Evolutionary conservation across 2,888 invertebrate species (phyloP).

Genomic region (Ischnus inquisitorius): DNA sequence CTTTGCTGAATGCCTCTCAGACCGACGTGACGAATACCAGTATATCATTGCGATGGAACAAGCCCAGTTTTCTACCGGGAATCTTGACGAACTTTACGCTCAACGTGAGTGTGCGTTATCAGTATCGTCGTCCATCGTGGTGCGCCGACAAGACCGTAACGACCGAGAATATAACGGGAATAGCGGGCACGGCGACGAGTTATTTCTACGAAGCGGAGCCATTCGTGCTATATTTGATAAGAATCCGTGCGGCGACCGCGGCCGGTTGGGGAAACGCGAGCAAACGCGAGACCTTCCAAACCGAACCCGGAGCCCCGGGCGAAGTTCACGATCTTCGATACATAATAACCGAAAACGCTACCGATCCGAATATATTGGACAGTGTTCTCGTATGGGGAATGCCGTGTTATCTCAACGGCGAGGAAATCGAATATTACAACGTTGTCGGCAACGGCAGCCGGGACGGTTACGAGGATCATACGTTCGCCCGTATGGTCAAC

Average conservation of each 20-base stretch:
- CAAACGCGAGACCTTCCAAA: slow-evolving; percentile 68
- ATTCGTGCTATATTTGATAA: slow-evolving; percentile 74
- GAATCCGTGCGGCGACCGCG: slow-evolving; percentile 77
- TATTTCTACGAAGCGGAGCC: slow-evolving; percentile 66
- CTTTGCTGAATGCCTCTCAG: slow-evolving; percentile 34
- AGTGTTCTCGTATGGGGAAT: slow-evolving; percentile 77
- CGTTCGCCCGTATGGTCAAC: slow-evolving; percentile 54
- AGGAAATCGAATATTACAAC: slow-evolving; percentile 75
- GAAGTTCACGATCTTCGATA: slow-evolving; percentile 74
- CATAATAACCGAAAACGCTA: slow-evolving; percentile 58
- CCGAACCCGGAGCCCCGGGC: slow-evolving; percentile 74
- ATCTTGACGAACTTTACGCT: slow-evolving; percentile 75
- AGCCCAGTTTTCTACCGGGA: slow-evolving; percentile 77
- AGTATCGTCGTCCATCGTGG: slow-evolving; percentile 74
- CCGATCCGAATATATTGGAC: slow-evolving; percentile 75
- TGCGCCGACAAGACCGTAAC: slow-evolving; percentile 67
- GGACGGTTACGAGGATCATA: slow-evolving; percentile 66
- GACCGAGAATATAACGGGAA: slow-evolving; percentile 52
- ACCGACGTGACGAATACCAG: slow-evolving; percentile 66
- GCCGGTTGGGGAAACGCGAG: slow-evolving; percentile 78
- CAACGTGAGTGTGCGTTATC: slow-evolving; percentile 71
- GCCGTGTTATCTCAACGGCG: slow-evolving; percentile 79
- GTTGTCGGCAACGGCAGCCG: slow-evolving; percentile 75
- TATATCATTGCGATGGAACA: slow-evolving; percentile 75
- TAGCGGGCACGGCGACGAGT: slow-evolving; percentile 58